phyloP scores from a whole-genome alignment of 2,888 invertebrate species.

The Drosophila pegasa region DNA sequence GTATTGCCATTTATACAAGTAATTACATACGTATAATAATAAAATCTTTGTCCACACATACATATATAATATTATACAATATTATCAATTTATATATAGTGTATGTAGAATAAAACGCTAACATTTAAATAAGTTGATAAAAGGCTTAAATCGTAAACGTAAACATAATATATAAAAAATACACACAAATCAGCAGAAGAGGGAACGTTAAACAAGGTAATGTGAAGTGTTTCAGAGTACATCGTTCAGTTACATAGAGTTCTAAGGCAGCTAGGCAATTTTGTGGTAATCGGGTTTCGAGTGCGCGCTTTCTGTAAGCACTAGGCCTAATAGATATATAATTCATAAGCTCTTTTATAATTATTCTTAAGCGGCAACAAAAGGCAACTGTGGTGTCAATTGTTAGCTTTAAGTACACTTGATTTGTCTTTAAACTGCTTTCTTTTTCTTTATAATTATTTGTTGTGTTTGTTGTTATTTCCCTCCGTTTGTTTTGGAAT shows the following conservation, averaged over 20 bases:
- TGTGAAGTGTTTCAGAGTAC: constrained; percentile 17
- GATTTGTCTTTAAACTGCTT: constrained; percentile 49
- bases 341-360: constrained; percentile 14
- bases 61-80: constrained; percentile 73
- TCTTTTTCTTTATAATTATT: constrained; percentile 17
- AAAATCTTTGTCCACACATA: constrained; percentile 74
- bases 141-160: constrained; percentile 62
- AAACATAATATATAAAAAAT: constrained; percentile 53
- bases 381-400: constrained; percentile 59
- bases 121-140: constrained; percentile 62
- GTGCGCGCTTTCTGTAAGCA: constrained; percentile 66
- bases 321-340: constrained; percentile 57
- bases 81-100: constrained; percentile 48
- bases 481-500: constrained; percentile 48
- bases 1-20: constrained; percentile 57
- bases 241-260: constrained; percentile 28
- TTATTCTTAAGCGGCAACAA: constrained; percentile 44
- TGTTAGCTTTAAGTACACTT: constrained; percentile 71
- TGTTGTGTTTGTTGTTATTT: constrained; percentile 39
- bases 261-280: constrained; percentile 52
- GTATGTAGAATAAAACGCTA: constrained; percentile 53
- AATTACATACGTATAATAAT: constrained; percentile 58
- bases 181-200: constrained; percentile 41
- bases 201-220: constrained; percentile 19
- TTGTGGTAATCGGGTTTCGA: constrained; percentile 29